A percentile compares a stretch with the other conserved stretches of the same genome.
These are phyloP conservation scores for Drosophila neoperkinsi DNA, from an alignment of 2,888 invertebrate genomes.

Conservation along the genomic window DNA sequence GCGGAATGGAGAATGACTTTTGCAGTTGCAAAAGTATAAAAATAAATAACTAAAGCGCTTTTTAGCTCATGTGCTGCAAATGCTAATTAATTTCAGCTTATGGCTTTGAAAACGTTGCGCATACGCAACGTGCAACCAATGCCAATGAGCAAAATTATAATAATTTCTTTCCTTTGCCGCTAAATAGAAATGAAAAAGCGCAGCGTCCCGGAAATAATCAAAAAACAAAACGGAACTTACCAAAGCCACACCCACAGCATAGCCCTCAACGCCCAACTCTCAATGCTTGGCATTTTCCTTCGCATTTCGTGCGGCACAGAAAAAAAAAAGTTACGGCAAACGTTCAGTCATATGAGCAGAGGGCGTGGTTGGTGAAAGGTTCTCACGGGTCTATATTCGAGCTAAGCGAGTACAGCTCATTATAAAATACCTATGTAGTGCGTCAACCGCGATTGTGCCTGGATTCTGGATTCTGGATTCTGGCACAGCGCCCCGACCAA, in stretches of 20 bases:
- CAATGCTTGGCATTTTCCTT: slow-evolving; percentile 36
- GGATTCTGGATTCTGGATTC: neutral
- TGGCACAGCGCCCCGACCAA: slow-evolving; percentile 10
- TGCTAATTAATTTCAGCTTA: slow-evolving; percentile 73
- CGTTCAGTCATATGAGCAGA: slow-evolving; percentile 24
- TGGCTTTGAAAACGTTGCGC: slow-evolving; percentile 46
- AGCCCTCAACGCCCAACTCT: slow-evolving; percentile 1
- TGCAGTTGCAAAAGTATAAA: slow-evolving; percentile 3
- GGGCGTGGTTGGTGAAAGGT: slow-evolving; percentile 29
- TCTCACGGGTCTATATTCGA: slow-evolving; percentile 20
- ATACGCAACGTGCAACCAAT: slow-evolving; percentile 62
- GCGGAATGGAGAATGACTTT: neutral
- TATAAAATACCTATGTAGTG: slow-evolving; percentile 50
- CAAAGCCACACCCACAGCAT: slow-evolving; percentile 17
- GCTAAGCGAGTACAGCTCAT: slow-evolving; percentile 56
- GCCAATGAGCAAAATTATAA: slow-evolving; percentile 58
- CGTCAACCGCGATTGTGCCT: slow-evolving; percentile 17
- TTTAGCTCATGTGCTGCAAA: slow-evolving; percentile 42
- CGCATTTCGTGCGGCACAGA: slow-evolving; percentile 20
- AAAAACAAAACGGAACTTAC: slow-evolving; percentile 50
- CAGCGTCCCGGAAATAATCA: slow-evolving; percentile 65
- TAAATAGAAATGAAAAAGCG: slow-evolving; percentile 53
- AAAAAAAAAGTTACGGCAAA: slow-evolving; percentile 25
- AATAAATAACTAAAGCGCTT: slow-evolving; percentile 5
- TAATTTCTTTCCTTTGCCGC: slow-evolving; percentile 30